Evolutionary conservation across 2,113 vertebrate species (phyloP), one percentile per base, ranked within the genome.

Genomic region (Actinemys pallida): DNA sequence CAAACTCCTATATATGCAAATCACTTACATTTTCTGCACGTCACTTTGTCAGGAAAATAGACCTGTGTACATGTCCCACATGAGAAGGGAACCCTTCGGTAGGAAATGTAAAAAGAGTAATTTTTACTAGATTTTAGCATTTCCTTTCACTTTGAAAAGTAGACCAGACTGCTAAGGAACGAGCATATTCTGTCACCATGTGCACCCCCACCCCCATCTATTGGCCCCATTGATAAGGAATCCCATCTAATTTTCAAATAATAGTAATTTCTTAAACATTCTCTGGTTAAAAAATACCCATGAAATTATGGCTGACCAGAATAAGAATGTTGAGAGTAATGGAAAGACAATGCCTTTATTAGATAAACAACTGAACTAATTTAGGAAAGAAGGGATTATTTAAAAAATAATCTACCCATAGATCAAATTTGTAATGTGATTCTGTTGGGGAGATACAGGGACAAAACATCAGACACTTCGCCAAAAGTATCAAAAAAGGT

Each of bases 361-460:
- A 16, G 5, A 79, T 7, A 78, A 56, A 1, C 1, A 8, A 9
- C 2, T 3, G 0, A 69, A 20, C 39, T 10, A 82, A 57, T 17
- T 17, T 16, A 89, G 10, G 91, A 25, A 93, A 8, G 27, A 57
- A 2, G 72, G 39, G 54, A 35, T 4, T 12, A 0, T 20, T 72
- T 72, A 39, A 72, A 72, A 39, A 72, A 9, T 35, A 72, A 10
- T 8, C 24, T 1, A 1, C 39, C 87, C n/a, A 3, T 17, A 35
- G 78, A 80, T 50, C 78, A 50, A 50, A 31, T 16, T 8, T 39
- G 2, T 19, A 78, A 4, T 42, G 39, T 14, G 24, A 49, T 83
- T 91, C 53, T 72, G 45, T 7, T 53, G 50, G 17, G 90, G 35
- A 16, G 79, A 75, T 3, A 79, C 3, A 12, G 14, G 87, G 45